A percentile compares a stretch with the other conserved stretches of the same genome.
phyloP scores from a whole-genome alignment of 1,140 invertebrate genomes.

The Dolichoris vasculosae region DNA sequence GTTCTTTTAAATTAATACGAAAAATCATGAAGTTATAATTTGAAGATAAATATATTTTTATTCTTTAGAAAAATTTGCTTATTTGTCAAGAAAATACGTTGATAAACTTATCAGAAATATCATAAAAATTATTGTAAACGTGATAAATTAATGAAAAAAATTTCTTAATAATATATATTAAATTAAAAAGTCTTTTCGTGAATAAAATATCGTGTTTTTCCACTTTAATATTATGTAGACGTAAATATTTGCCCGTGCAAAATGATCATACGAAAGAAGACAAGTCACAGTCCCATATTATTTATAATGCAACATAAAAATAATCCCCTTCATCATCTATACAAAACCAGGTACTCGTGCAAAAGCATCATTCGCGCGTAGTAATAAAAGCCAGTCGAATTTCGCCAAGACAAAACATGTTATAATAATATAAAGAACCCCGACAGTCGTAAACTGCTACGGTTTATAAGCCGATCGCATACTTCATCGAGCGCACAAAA shows the following conservation, averaged over 20 bases:
- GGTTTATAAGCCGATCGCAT: constrained; percentile 13
- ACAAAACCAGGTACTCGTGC: background rate
- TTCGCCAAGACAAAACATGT: background rate
- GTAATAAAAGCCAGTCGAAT: constrained; percentile 1
- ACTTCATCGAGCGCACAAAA: constrained; percentile 22
- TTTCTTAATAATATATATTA: too few species aligned
- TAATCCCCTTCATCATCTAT: background rate
- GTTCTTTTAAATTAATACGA: too few species aligned
- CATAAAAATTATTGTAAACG: too few species aligned
- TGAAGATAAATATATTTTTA: too few species aligned
- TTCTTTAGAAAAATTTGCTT: too few species aligned
- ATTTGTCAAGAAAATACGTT: too few species aligned
- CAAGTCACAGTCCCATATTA: background rate
- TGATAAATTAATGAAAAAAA: too few species aligned
- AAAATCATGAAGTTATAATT: too few species aligned
- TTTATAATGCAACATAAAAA: background rate
- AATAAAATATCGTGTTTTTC: background rate
- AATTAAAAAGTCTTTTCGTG: too few species aligned
- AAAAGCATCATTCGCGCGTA: background rate
- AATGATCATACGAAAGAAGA: background rate
- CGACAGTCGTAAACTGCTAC: background rate
- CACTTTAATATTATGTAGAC: background rate
- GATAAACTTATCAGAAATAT: too few species aligned
- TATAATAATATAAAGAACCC: background rate
- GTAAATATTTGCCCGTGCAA: background rate